Conservation (phyloP, 64 coral and sea anemone genomes). For the Dendrophyllia cribrosa region DNA sequence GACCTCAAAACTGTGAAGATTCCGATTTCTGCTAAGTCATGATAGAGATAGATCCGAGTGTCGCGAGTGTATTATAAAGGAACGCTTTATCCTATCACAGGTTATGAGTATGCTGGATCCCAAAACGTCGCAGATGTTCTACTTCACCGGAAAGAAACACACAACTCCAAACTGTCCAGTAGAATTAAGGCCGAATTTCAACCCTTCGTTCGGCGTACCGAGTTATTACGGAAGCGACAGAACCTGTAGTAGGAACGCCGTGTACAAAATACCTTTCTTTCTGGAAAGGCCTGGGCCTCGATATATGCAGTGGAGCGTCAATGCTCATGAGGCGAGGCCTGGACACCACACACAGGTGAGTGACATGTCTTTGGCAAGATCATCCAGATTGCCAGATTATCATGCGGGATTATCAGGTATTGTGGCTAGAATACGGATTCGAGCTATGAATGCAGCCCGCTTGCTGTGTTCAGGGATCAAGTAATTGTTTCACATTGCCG, state of each 20-base stretch:
- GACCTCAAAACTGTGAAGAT: no score
- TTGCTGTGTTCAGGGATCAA: no score
- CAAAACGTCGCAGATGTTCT: conserved; percentile 67
- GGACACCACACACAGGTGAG: conserved; percentile 80
- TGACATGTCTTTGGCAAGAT: no score
- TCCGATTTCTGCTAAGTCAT: no score
- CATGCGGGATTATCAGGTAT: no score
- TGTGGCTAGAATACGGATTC: no score
- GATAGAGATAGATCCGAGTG: neutral
- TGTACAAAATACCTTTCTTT: conserved; percentile 73
- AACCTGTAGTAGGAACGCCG: conserved; percentile 30
- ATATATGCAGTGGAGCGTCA: conserved; percentile 72
- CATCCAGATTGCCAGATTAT: no score
- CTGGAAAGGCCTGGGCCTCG: conserved; percentile 62
- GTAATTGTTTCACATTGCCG: no score
- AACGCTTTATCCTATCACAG: neutral
- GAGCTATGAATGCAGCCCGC: no score
- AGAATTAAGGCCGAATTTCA: conserved; percentile 66
- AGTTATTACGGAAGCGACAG: conserved; percentile 57
- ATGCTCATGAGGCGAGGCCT: conserved; percentile 79
- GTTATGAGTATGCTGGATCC: conserved; percentile 79
- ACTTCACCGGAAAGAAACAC: conserved; percentile 70
- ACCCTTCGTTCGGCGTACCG: conserved; percentile 56
- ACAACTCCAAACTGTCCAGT: conserved; percentile 67
- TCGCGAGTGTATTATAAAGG: no score